Base-by-base conservation (phyloP, 2,113 vertebrate genomes). In the Chloroceryle aenea region DNA sequence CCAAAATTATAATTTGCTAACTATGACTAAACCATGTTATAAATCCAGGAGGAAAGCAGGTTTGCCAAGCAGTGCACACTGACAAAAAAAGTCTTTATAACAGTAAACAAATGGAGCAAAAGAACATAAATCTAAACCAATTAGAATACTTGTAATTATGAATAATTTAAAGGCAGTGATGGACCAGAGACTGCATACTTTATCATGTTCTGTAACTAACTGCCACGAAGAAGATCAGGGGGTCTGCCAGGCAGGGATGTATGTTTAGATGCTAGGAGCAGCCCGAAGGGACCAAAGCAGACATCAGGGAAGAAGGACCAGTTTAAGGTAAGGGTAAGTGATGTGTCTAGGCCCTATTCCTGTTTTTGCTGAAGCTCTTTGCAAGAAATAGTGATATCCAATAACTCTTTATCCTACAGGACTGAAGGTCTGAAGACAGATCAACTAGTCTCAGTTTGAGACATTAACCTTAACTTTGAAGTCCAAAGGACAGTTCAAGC, bases 91-190 rank as follows among this genome's bases (percentile, higher is more conserved):
- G 11, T 12, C 30, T 93, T 95, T 92, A 45, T 25, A 40, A 58
- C 81, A 61, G 82, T 50, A 92, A 90, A 69, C 20, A 74, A 85
- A 76, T 12, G 27, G 67, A 80, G 27, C 36, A 80, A 92, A 34
- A 80, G 53, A 91, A 32, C 87, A 89, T 93, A 95, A 96, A 97
- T 95, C 40, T 58, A 80, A 93, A 61, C 73, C 61, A 71, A 93
- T 97, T 95, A 94, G 55, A 95, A 92, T 53, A 91, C n/a, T 87
- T 93, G 78, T 58, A 96, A 93, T 97, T 97, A 93, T 68, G 22
- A 79, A 83, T 88, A 90, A 71, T 93, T 55, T 94, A 94, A 93
- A 82, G 85, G 58, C 75, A 95, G 89, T 58, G 45, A 93, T 40
- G 34, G 82, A 94, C 73, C n/a, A 79, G 48, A 48, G 32, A 66